These are phyloP conservation scores for Mallateleia sp. DNA, from an alignment of 2,888 invertebrate species.

Conservation along the genomic window DNA sequence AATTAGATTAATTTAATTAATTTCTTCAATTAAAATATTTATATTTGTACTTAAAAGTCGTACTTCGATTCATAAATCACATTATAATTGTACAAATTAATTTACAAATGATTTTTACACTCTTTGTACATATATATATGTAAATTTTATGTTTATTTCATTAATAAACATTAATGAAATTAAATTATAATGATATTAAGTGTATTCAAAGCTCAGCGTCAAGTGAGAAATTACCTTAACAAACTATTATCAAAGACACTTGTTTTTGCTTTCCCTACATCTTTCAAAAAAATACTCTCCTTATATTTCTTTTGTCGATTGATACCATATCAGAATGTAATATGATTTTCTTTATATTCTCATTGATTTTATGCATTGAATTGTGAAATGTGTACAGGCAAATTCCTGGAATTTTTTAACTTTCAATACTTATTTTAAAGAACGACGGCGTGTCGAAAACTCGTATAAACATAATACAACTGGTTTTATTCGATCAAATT, in stretches of 20 bases:
- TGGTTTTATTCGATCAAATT: not conserved
- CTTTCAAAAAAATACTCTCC: not conserved
- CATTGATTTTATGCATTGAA: constrained; percentile 13
- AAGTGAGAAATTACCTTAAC: not conserved
- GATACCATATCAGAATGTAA: not conserved
- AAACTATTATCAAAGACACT: constrained; percentile 12
- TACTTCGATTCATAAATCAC: too few relatives aligned
- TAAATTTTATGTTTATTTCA: too few relatives aligned
- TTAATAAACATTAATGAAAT: too few relatives aligned
- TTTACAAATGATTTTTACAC: too few relatives aligned
- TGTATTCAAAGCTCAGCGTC: too few relatives aligned
- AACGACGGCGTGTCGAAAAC: not conserved
- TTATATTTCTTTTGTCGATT: not conserved
- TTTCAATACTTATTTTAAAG: not conserved
- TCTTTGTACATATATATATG: too few relatives aligned
- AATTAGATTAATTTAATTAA: too few relatives aligned
- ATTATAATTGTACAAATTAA: too few relatives aligned
- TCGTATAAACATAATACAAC: not conserved
- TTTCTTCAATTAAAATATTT: too few relatives aligned
- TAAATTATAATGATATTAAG: too few relatives aligned
- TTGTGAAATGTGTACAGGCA: not conserved
- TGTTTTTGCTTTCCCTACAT: not conserved
- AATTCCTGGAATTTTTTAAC: constrained; percentile 3
- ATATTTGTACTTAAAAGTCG: too few relatives aligned
- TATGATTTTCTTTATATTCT: constrained; percentile 2